Percentiles rank a stretch among this genome's conserved stretches.
These are phyloP conservation scores for Spatulosminthurus flaviceps DNA, from an alignment of 2,888 invertebrate species.

Conservation along the genomic window DNA sequence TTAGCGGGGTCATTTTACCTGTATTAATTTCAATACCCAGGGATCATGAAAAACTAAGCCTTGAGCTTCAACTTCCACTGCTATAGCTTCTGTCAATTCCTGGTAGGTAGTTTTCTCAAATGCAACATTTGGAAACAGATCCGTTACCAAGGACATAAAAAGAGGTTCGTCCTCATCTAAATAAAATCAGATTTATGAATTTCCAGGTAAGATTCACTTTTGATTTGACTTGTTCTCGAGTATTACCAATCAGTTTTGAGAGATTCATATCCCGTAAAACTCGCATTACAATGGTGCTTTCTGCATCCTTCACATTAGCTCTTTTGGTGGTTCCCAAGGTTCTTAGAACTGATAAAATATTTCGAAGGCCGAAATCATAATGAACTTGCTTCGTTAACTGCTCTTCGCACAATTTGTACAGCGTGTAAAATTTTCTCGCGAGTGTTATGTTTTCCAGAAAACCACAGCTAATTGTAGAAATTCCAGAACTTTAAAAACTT, in stretches of 20 bases:
- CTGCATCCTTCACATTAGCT: constrained; percentile 88
- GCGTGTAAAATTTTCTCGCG: constrained; percentile 93
- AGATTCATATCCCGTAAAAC: constrained; percentile 97
- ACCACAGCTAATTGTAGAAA: constrained; percentile 72
- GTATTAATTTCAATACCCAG: constrained; percentile 93
- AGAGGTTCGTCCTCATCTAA: constrained; percentile 94
- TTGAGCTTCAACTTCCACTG: constrained; percentile 80
- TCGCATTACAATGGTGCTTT: constrained; percentile 96
- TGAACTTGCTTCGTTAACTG: constrained; percentile 98
- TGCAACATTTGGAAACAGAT: constrained; percentile 93
- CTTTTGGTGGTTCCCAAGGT: constrained; percentile 93
- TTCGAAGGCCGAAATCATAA: constrained; percentile 95
- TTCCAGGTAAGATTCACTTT: no score
- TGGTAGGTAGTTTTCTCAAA: constrained; percentile 91
- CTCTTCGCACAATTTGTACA: constrained; percentile 96
- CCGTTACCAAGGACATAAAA: constrained; percentile 95
- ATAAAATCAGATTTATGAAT: not conserved
- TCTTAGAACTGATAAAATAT: constrained; percentile 92
- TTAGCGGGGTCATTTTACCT: no score
- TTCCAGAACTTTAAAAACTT: no score
- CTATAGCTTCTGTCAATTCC: constrained; percentile 87
- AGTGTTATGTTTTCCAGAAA: constrained; percentile 94
- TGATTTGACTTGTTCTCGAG: no score
- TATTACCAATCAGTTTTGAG: constrained; percentile 79
- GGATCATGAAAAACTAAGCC: constrained; percentile 91